A percentile compares a stretch with the other conserved stretches of the same genome.
phyloP scores from a whole-genome alignment of 2,888 invertebrate species.

The Pseudococcus longispinus region DNA sequence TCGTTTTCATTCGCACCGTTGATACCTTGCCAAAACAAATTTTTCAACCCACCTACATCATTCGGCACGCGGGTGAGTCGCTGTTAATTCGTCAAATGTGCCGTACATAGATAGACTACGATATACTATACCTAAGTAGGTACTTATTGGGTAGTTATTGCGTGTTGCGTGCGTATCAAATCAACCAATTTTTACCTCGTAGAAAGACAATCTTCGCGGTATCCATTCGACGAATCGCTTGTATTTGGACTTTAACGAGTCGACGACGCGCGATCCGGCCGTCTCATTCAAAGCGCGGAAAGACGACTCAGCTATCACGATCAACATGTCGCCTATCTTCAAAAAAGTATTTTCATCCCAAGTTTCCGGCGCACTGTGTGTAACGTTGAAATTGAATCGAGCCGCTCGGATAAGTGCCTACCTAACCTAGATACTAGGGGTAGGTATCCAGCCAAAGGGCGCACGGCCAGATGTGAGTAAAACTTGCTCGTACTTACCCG shows the following conservation, averaged over 20 bases:
- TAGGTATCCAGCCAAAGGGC: too few species aligned
- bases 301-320: background rate
- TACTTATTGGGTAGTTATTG: too few species aligned
- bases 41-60: too few species aligned
- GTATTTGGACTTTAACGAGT: background rate
- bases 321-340: background rate
- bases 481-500: constrained; percentile 14
- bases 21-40: too few species aligned
- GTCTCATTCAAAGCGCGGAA: background rate
- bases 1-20: too few species aligned
- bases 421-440: background rate
- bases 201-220: background rate
- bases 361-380: background rate
- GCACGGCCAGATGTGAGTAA: too few species aligned
- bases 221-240: background rate
- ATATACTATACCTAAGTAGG: too few species aligned
- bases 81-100: too few species aligned
- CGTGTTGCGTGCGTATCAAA: too few species aligned
- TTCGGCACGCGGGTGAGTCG: too few species aligned
- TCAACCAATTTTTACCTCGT: background rate
- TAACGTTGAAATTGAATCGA: background rate
- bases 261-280: background rate
- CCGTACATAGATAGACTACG: too few species aligned
- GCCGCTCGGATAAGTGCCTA: too few species aligned
- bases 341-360: background rate